Percentiles rank a stretch among this genome's conserved stretches.
These are phyloP conservation scores for Cyanoramphus novaezelandiae DNA, from an alignment of 2,113 vertebrate species.

Conservation along the genomic window DNA sequence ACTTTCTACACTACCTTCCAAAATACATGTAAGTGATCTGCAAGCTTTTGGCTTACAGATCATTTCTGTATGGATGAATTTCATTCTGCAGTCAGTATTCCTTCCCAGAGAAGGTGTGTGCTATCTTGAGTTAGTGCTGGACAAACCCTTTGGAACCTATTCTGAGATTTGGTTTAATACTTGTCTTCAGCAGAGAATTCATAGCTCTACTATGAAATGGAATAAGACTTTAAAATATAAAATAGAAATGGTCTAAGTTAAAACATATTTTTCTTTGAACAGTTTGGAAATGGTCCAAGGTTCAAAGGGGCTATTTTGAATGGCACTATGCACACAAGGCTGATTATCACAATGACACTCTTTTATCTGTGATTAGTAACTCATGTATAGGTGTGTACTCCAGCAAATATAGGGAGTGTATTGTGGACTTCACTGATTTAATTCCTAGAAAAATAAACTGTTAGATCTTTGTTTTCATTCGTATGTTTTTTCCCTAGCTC, in stretches of 20 bases:
- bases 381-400: neutral
- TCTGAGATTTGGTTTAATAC: neutral
- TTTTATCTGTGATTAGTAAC: neutral
- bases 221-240: neutral
- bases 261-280: neutral
- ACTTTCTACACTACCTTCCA: constrained; percentile 26
- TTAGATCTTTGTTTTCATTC: constrained; percentile 19
- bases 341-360: constrained; percentile 33
- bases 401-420: neutral
- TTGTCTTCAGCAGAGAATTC: neutral
- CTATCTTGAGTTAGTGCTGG: neutral
- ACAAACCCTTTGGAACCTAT: neutral
- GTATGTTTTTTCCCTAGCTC: neutral
- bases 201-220: neutral
- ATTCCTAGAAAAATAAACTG: constrained; percentile 51
- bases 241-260: neutral
- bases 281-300: neutral
- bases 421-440: neutral
- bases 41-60: neutral
- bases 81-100: neutral
- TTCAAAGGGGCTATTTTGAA: neutral
- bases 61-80: neutral
- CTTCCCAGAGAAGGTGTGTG: neutral
- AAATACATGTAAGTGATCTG: neutral
- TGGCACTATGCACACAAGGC: neutral